Percentiles rank a stretch among this genome's conserved stretches.
Evolutionary conservation across 2,888 invertebrate genomes (phyloP).

Genomic region (Dryococelus australis): DNA sequence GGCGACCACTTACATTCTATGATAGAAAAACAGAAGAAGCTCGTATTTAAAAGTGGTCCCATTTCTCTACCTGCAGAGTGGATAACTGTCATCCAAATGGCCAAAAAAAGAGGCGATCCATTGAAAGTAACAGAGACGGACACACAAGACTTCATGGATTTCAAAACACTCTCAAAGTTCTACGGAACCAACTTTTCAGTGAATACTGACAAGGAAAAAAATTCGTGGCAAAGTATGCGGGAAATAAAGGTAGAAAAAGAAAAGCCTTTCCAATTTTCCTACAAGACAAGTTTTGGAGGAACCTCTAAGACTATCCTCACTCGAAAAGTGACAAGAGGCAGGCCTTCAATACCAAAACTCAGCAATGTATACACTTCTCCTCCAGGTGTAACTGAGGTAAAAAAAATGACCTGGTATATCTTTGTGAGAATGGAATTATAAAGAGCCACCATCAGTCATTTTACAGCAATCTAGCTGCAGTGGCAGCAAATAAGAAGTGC

Average conservation of each 20-base stretch:
- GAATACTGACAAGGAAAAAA: background rate
- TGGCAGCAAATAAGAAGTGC: background rate
- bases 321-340: constrained; percentile 1
- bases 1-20: background rate
- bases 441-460: background rate
- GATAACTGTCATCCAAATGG: constrained; percentile 1
- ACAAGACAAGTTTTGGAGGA: background rate
- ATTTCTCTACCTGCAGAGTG: background rate
- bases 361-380: background rate
- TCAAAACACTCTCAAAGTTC: background rate
- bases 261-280: background rate
- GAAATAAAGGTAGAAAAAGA: background rate
- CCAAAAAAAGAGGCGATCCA: background rate
- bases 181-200: background rate
- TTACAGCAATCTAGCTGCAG: background rate
- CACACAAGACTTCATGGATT: background rate
- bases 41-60: no score
- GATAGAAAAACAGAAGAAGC: background rate
- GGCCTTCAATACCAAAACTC: background rate
- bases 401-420: background rate
- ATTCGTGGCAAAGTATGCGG: background rate
- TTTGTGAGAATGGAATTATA: background rate
- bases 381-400: background rate
- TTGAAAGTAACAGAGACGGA: background rate
- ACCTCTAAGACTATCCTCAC: background rate